phyloP scores from a whole-genome alignment of 2,888 invertebrate genomes.

The Eupithecia vulgata region DNA sequence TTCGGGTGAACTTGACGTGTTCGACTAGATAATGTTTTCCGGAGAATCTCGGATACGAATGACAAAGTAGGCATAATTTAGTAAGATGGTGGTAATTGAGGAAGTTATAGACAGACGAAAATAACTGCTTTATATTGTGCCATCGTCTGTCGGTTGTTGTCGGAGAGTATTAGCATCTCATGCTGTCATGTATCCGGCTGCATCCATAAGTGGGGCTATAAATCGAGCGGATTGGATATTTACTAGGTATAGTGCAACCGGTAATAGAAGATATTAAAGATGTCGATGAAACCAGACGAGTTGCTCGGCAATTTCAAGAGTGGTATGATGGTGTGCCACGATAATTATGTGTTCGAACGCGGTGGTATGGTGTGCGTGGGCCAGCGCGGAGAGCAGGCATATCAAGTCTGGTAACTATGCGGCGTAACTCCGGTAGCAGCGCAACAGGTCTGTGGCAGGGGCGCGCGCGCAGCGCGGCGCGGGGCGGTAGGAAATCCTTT shows the following conservation, averaged over 20 bases:
- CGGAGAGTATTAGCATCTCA: slow-evolving; percentile 69
- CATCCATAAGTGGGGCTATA: slow-evolving; percentile 68
- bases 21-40: background rate
- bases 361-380: slow-evolving; percentile 70
- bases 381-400: slow-evolving; percentile 68
- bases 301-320: slow-evolving; percentile 78
- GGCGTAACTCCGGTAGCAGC: slow-evolving; percentile 84
- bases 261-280: slow-evolving; percentile 75
- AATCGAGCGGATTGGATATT: slow-evolving; percentile 72
- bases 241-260: slow-evolving; percentile 66
- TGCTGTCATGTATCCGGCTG: slow-evolving; percentile 78
- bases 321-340: slow-evolving; percentile 62
- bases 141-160: slow-evolving; percentile 12
- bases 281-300: slow-evolving; percentile 73
- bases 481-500: slow-evolving; percentile 81
- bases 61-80: background rate
- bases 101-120: background rate
- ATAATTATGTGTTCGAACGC: slow-evolving; percentile 76
- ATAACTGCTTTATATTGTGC: slow-evolving; percentile 8
- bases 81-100: background rate
- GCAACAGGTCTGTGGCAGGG: slow-evolving; percentile 82
- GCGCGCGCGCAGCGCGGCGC: slow-evolving; percentile 67
- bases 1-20: slow-evolving; percentile 1
- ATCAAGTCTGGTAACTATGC: slow-evolving; percentile 83
- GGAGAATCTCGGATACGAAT: background rate